These are phyloP conservation scores for Tupiocoris notatus DNA, from an alignment of 2,888 invertebrate genomes.

Conservation along the genomic window DNA sequence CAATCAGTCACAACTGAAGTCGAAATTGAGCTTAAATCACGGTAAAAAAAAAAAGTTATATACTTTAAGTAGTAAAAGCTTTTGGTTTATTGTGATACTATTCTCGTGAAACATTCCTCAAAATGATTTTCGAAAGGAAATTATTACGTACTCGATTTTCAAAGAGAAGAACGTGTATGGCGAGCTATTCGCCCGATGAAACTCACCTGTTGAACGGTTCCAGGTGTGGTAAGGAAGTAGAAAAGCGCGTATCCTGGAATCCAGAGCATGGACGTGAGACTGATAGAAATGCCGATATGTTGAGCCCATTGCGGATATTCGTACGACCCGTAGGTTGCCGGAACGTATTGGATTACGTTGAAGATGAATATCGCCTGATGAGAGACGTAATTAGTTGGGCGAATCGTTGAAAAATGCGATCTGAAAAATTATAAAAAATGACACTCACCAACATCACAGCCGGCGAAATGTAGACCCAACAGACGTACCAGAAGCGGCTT, in stretches of 20 bases:
- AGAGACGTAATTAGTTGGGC: neutral
- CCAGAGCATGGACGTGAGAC: conserved; percentile 66
- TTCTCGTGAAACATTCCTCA: too few relatives aligned
- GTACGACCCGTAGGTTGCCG: conserved; percentile 61
- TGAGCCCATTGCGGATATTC: conserved; percentile 64
- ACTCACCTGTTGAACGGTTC: conserved; percentile 56
- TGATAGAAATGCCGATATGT: conserved; percentile 61
- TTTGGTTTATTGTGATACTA: too few relatives aligned
- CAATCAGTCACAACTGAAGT: too few relatives aligned
- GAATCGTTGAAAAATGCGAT: too few relatives aligned
- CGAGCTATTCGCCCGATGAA: neutral
- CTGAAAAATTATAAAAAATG: neutral
- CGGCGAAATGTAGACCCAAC: conserved; percentile 64
- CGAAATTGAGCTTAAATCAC: too few relatives aligned
- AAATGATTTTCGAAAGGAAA: too few relatives aligned
- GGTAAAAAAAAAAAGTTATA: too few relatives aligned
- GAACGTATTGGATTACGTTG: conserved; percentile 61
- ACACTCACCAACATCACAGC: conserved; percentile 61
- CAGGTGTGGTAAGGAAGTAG: conserved; percentile 59
- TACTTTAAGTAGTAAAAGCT: too few relatives aligned
- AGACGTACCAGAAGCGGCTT: conserved; percentile 59
- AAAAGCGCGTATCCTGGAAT: conserved; percentile 64
- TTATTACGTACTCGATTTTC: too few relatives aligned
- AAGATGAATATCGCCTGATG: conserved; percentile 60
- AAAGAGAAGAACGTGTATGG: too few relatives aligned